A percentile compares a stretch with the other conserved stretches of the same genome.
These are phyloP conservation scores for Pluvialis apricaria DNA, from an alignment of 2,113 vertebrate genomes.

Conservation along the genomic window DNA sequence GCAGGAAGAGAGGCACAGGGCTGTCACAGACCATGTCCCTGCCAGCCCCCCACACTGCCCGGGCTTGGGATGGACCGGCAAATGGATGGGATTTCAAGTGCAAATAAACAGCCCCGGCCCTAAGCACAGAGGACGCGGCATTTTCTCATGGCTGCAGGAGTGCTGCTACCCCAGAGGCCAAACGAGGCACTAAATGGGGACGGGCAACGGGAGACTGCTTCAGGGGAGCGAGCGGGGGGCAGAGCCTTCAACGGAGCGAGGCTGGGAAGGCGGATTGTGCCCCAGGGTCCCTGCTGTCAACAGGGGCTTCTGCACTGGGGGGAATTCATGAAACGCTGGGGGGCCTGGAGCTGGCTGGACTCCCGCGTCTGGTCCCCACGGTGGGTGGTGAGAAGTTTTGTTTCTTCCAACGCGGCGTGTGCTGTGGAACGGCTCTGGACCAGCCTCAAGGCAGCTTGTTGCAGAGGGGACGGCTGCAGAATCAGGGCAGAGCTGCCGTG, in stretches of 20 bases:
- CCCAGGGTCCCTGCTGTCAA: background rate
- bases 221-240: background rate
- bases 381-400: background rate
- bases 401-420: fast-evolving
- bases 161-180: background rate
- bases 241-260: too few relatives aligned
- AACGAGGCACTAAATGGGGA: background rate
- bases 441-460: background rate
- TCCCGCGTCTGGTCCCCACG: fast-evolving
- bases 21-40: background rate
- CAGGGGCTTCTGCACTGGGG: background rate
- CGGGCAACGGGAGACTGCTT: background rate
- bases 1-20: background rate
- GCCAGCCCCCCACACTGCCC: background rate
- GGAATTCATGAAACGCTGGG: background rate
- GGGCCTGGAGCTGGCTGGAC: background rate
- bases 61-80: background rate
- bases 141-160: background rate
- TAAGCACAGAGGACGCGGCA: background rate
- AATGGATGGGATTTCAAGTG: background rate
- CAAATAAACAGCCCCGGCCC: background rate
- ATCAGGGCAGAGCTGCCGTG: background rate
- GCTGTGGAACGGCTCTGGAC: background rate
- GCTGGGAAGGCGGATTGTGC: background rate
- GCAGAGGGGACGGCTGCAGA: background rate